phyloP scores from a whole-genome alignment of 2,797 vertebrate species.

The Carcharodon carcharias region DNA sequence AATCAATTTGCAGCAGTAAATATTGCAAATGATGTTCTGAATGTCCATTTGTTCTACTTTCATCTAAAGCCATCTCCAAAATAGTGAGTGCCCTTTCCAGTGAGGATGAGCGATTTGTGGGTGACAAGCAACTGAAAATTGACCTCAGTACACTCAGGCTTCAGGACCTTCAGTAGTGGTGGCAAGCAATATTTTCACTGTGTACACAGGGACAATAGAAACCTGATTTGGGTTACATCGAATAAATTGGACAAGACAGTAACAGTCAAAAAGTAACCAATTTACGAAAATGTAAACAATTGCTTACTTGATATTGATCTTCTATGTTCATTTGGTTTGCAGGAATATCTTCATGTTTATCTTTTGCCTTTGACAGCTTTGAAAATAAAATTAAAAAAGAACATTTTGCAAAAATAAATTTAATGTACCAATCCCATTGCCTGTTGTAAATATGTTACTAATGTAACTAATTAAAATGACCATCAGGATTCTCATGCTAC shows the following conservation, averaged over 20 bases:
- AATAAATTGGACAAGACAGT: not conserved
- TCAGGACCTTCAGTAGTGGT: not conserved
- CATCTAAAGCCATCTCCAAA: not conserved
- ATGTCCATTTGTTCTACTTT: not conserved
- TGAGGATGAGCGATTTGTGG: not conserved
- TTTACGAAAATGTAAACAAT: not conserved
- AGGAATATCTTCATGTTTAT: not conserved
- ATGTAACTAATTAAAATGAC: not conserved
- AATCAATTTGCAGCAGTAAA: not conserved
- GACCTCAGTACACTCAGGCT: not conserved
- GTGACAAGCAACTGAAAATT: not conserved
- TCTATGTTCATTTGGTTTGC: not conserved
- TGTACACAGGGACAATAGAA: not conserved
- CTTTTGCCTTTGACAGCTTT: slow-evolving; percentile 11
- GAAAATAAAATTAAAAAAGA: slow-evolving; percentile 6
- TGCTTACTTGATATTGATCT: not conserved
- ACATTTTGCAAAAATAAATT: not conserved
- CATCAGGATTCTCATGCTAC: not conserved
- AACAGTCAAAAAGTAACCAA: not conserved
- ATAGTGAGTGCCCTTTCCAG: not conserved
- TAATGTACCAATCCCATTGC: not conserved
- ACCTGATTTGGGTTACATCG: not conserved
- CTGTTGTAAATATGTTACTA: not conserved
- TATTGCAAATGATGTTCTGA: not conserved
- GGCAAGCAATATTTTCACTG: not conserved